Conservation (phyloP, 2,113 vertebrate species). For the Coregonus clupeaformis region DNA sequence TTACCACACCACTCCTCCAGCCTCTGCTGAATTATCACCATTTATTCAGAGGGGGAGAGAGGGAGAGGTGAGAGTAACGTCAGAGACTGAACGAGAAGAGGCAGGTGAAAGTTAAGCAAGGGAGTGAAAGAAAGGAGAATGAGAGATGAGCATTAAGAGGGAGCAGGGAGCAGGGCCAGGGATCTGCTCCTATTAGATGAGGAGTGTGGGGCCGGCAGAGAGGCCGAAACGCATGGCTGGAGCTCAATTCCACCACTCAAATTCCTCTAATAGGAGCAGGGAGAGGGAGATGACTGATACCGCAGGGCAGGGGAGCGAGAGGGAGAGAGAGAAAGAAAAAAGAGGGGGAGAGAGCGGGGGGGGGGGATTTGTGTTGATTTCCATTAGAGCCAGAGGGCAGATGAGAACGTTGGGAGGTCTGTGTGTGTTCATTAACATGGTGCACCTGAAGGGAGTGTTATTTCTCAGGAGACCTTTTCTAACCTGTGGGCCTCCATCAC, state of each 20-base stretch:
- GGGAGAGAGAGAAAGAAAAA: not conserved
- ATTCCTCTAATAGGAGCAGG: not conserved
- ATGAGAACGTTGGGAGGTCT: no score
- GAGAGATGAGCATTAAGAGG: not conserved
- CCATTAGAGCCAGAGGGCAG: not conserved
- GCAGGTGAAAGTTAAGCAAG: not conserved
- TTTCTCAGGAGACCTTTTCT: no score
- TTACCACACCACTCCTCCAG: not conserved
- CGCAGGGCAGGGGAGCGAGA: not conserved
- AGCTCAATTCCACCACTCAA: slow-evolving; percentile 27
- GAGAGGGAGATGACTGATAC: not conserved
- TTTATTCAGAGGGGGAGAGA: not conserved
- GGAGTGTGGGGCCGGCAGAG: not conserved
- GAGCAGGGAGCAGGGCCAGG: no score
- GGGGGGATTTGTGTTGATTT: slow-evolving; percentile 15
- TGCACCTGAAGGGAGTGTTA: no score
- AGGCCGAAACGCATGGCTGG: slow-evolving; percentile 18
- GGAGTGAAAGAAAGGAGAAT: slow-evolving; percentile 8
- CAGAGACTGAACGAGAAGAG: not conserved
- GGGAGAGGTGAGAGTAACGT: not conserved
- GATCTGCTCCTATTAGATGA: not conserved
- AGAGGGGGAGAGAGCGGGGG: not conserved
- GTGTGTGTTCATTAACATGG: no score
- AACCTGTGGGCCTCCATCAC: no score
- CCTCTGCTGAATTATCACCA: not conserved